Conservation (phyloP, 2,797 vertebrate species). For the Petrocephalus sullivani region DNA sequence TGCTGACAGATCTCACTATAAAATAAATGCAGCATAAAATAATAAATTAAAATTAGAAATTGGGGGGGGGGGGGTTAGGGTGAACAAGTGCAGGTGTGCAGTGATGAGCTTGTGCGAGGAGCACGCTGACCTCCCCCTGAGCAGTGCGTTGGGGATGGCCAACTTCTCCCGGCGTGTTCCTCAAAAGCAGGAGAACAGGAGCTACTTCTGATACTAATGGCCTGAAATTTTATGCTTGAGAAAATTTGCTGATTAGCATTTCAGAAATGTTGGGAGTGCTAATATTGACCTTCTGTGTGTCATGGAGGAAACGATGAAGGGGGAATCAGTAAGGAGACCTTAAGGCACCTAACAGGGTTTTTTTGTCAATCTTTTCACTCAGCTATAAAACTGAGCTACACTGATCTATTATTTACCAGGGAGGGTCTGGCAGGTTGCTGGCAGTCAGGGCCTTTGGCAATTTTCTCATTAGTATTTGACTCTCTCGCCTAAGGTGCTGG, state of each 20-base stretch:
- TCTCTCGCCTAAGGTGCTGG: background rate
- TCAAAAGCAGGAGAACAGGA: background rate
- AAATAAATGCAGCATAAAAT: background rate
- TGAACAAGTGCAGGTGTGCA: background rate
- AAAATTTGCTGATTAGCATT: slow-evolving; percentile 1
- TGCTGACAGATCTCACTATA: background rate
- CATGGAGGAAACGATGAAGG: background rate
- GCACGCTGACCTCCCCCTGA: background rate
- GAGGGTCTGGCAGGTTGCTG: background rate
- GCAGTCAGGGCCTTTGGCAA: background rate
- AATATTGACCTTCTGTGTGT: background rate
- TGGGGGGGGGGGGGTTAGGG: background rate
- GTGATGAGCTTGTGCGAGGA: background rate
- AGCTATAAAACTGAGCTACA: background rate
- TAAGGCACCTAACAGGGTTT: background rate
- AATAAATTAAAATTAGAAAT: background rate
- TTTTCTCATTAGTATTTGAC: background rate
- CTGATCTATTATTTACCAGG: background rate
- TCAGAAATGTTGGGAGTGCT: background rate
- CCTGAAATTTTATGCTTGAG: background rate
- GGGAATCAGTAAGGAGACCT: slow-evolving; percentile 12
- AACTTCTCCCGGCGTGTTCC: background rate
- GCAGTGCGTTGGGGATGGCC: background rate
- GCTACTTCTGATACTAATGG: background rate
- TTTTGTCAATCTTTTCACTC: background rate